Evolutionary conservation across 2,113 vertebrate genomes (phyloP).

Genomic region (Muscicapa adusta): DNA sequence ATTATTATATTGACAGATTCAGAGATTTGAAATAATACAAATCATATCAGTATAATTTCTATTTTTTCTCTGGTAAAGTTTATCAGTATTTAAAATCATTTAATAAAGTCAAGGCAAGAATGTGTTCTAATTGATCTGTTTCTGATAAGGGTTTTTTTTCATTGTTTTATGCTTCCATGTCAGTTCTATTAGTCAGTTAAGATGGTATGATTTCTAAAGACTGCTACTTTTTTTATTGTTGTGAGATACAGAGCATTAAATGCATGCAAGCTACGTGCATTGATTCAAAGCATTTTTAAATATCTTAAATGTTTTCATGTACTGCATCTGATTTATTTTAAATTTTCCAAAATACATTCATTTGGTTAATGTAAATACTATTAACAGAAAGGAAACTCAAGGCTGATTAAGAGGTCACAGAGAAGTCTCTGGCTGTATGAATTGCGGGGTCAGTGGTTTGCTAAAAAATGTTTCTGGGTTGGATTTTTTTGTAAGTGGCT

Average conservation of each 20-base stretch:
- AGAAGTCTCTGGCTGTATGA: not conserved
- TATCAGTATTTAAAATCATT: not conserved
- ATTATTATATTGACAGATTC: not conserved
- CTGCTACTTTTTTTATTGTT: constrained; percentile 4
- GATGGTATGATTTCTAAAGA: constrained; percentile 3
- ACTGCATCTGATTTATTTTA: not conserved
- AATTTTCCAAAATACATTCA: not conserved
- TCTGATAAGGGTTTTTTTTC: not conserved
- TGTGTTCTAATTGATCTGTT: not conserved
- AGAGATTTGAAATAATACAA: not conserved
- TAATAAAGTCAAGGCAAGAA: not conserved
- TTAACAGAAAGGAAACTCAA: not conserved
- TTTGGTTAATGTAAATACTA: not conserved
- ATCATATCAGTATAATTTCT: not conserved
- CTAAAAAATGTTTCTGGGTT: not conserved
- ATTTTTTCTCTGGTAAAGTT: not conserved
- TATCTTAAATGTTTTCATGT: not conserved
- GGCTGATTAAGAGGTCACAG: constrained; percentile 17
- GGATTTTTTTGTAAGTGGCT: not conserved
- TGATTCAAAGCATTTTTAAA: not conserved
- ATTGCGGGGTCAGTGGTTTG: constrained; percentile 3
- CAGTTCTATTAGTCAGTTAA: not conserved
- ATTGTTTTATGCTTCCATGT: not conserved
- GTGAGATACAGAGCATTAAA: not conserved
- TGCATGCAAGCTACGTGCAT: not conserved